A percentile compares a stretch with the other conserved stretches of the same genome.
phyloP scores from a whole-genome alignment of 2,888 invertebrate genomes.

The Macrophya alboannulata region DNA sequence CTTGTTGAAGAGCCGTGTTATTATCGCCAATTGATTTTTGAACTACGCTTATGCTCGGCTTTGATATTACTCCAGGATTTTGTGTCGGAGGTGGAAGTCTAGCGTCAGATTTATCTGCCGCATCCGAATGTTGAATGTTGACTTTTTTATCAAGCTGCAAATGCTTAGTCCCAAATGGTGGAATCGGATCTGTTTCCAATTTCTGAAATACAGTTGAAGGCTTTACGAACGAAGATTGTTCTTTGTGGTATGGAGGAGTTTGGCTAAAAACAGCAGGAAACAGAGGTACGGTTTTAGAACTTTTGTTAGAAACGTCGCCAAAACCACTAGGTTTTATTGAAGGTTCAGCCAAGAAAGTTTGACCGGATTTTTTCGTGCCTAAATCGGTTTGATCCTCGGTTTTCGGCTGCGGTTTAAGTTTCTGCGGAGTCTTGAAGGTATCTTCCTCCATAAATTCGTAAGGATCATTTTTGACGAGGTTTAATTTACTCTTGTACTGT shows the following conservation, averaged over 20 bases:
- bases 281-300: background rate
- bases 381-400: conserved; percentile 28
- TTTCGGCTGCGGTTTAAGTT: background rate
- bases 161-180: conserved; percentile 17
- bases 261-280: conserved; percentile 34
- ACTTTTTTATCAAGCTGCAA: background rate
- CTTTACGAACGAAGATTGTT: conserved; percentile 1
- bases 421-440: background rate
- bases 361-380: background rate
- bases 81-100: background rate
- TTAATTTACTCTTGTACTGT: conserved; percentile 53
- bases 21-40: background rate
- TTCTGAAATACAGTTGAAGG: background rate
- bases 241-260: conserved; percentile 25
- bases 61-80: background rate
- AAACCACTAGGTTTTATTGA: conserved; percentile 23
- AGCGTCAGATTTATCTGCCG: conserved; percentile 10
- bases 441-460: conserved; percentile 69
- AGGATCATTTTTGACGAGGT: conserved; percentile 63
- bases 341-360: conserved; percentile 16
- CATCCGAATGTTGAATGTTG: background rate
- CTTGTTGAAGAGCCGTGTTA: background rate
- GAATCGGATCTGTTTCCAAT: background rate
- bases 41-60: background rate
- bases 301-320: conserved; percentile 19